Evolutionary conservation across 1,140 invertebrate genomes (phyloP).

Genomic region (Lysiphlebus fabarum): DNA sequence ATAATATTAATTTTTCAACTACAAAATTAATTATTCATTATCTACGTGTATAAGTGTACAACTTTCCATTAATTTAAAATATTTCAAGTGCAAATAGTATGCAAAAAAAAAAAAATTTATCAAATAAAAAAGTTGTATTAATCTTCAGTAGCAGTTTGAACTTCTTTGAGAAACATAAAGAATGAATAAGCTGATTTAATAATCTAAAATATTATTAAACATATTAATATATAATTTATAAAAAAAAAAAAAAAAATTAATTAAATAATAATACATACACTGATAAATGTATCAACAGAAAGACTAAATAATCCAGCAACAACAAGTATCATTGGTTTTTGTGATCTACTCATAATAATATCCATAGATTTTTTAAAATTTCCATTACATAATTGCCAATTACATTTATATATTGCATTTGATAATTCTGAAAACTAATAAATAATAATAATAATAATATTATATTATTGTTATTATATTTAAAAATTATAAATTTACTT

Average conservation of each 20-base stretch:
- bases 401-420: constrained; percentile 14
- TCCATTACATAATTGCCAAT: constrained; percentile 8
- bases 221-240: too few species aligned
- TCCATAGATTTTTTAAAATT: constrained; percentile 10
- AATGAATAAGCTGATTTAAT: constrained; percentile 18
- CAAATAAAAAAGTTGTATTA: too few species aligned
- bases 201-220: too few species aligned
- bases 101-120: too few species aligned
- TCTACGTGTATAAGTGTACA: too few species aligned
- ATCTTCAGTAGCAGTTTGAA: neutral
- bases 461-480: neutral
- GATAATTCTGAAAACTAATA: constrained; percentile 8
- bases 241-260: neutral
- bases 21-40: too few species aligned
- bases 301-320: constrained; percentile 19
- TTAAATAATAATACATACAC: neutral
- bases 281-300: constrained; percentile 22
- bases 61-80: too few species aligned
- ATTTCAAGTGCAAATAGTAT: too few species aligned
- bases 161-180: constrained; percentile 17
- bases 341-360: constrained; percentile 18
- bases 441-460: neutral
- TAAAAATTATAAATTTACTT: constrained; percentile 2
- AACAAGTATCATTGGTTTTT: constrained; percentile 9
- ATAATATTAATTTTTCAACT: too few species aligned